phyloP scores from a whole-genome alignment of 2,797 vertebrate genomes.

The Octomys mimax region DNA sequence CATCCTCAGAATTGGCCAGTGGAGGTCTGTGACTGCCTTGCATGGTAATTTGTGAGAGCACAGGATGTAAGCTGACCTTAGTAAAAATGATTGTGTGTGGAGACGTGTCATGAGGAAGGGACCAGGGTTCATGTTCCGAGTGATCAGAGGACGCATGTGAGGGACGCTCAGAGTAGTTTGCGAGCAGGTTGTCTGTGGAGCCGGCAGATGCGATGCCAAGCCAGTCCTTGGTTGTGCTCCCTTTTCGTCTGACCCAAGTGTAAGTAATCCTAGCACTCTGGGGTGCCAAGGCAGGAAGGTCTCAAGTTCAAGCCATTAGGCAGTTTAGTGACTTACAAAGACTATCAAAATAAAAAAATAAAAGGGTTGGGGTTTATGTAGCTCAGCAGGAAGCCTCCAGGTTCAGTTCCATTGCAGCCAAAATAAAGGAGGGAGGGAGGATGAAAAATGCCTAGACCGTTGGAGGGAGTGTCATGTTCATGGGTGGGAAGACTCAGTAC shows the following conservation, averaged over 20 bases:
- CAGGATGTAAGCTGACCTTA: neutral
- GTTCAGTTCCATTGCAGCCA: neutral
- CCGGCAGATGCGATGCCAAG: neutral
- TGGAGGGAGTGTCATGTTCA: neutral
- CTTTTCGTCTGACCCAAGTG: neutral
- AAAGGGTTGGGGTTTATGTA: neutral
- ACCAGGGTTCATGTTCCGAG: neutral
- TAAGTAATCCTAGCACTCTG: neutral
- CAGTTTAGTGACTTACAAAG: neutral
- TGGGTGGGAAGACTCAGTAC: neutral
- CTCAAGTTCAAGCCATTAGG: neutral
- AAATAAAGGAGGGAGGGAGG: neutral
- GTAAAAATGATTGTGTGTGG: neutral
- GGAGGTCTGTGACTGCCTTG: neutral
- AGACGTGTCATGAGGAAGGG: neutral
- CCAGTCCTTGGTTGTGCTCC: neutral
- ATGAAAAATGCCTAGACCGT: neutral
- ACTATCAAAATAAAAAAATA: neutral
- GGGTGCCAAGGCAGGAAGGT: neutral
- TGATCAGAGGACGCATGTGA: neutral
- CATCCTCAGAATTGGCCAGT: slow-evolving; percentile 5
- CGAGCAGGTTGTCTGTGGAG: neutral
- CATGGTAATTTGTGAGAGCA: neutral
- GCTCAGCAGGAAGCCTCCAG: neutral
- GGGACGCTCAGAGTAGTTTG: neutral